These are phyloP conservation scores for Lasioglossum villosulum DNA, from an alignment of 2,888 invertebrate species.

Conservation along the genomic window DNA sequence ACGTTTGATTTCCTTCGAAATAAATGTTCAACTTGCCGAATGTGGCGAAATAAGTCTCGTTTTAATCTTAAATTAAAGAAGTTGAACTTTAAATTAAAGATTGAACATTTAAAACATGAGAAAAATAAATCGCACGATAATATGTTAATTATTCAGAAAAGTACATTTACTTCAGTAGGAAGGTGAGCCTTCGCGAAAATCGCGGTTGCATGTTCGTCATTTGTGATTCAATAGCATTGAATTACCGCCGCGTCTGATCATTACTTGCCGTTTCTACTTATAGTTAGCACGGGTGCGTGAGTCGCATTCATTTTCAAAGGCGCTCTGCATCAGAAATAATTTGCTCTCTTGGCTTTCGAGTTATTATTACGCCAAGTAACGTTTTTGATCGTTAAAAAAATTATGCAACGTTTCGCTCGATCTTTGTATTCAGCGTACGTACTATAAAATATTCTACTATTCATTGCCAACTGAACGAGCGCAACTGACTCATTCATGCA, in stretches of 20 bases:
- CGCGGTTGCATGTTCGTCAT: neutral
- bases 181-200: neutral
- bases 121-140: neutral
- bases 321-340: neutral
- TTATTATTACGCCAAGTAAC: neutral
- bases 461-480: neutral
- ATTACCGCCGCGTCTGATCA: neutral
- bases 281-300: neutral
- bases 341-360: neutral
- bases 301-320: neutral
- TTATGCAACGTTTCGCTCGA: neutral
- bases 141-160: neutral
- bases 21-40: neutral
- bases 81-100: too few relatives aligned
- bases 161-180: neutral
- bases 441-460: neutral
- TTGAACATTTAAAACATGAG: neutral
- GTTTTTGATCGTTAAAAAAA: neutral
- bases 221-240: neutral
- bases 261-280: neutral
- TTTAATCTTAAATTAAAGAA: neutral
- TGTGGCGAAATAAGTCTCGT: too few relatives aligned
- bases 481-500: conserved; percentile 5
- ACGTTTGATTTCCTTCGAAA: neutral
- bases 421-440: neutral